Evolutionary conservation across 2,113 vertebrate genomes (phyloP).

Genomic region (Oncorhynchus gorbuscha): DNA sequence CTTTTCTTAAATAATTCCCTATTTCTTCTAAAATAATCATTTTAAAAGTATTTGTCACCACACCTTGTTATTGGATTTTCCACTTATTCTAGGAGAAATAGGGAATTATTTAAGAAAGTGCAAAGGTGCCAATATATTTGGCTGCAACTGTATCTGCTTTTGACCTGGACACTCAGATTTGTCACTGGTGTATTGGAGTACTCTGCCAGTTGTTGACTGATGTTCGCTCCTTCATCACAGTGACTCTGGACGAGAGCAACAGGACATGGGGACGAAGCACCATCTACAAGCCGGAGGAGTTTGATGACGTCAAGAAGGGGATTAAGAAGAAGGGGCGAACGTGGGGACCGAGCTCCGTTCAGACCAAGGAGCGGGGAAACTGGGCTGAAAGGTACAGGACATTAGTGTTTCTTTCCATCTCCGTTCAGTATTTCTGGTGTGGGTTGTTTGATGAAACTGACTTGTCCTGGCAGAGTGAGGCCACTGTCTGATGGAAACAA

Average conservation of each 20-base stretch:
- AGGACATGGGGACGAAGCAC: constrained; percentile 89
- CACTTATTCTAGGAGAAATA: too few relatives aligned
- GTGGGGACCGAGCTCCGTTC: constrained; percentile 91
- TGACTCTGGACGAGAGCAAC: constrained; percentile 93
- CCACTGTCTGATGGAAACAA: constrained; percentile 94
- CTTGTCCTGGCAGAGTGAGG: constrained; percentile 76
- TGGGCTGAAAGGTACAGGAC: constrained; percentile 83
- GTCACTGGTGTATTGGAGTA: neutral
- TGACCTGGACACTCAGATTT: neutral
- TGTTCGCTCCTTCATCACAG: constrained; percentile 58
- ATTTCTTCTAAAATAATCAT: too few relatives aligned
- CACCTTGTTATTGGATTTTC: too few relatives aligned
- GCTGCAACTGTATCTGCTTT: neutral
- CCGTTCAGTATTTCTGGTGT: neutral
- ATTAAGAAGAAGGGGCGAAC: constrained; percentile 94
- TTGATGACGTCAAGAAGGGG: constrained; percentile 86
- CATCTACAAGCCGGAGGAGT: constrained; percentile 87
- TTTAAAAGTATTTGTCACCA: too few relatives aligned
- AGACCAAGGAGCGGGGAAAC: constrained; percentile 83
- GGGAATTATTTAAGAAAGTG: too few relatives aligned
- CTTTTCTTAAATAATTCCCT: too few relatives aligned
- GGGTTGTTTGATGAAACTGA: neutral
- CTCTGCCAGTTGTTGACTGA: neutral
- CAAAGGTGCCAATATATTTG: too few relatives aligned
- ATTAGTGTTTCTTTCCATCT: too few relatives aligned